A percentile compares a stretch with the other conserved stretches of the same genome.
Conservation (phyloP, 2,797 vertebrate species). For the Syncerus caffer region DNA sequence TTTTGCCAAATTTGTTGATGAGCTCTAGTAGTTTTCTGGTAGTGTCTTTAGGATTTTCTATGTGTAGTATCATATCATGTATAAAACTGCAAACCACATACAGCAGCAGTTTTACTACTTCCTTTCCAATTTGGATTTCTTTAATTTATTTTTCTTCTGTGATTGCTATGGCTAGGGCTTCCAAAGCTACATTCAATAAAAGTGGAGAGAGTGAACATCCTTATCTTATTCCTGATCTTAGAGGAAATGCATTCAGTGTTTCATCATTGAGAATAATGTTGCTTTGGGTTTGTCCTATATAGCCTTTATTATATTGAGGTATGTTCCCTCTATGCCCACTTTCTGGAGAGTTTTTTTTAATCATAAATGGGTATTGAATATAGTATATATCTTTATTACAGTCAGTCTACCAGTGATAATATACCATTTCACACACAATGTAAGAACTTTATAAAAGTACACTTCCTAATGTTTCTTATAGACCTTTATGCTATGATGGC, state of each 20-base stretch:
- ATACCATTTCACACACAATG: neutral
- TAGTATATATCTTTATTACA: neutral
- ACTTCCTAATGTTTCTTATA: neutral
- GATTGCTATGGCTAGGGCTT: neutral
- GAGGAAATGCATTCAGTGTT: neutral
- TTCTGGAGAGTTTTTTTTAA: neutral
- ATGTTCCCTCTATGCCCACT: neutral
- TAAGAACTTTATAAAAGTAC: neutral
- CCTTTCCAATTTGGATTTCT: neutral
- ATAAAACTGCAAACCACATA: neutral
- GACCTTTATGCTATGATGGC: neutral
- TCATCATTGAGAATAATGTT: neutral
- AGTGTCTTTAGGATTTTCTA: neutral
- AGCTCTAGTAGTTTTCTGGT: neutral
- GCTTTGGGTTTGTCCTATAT: neutral
- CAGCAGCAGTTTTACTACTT: neutral
- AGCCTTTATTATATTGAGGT: neutral
- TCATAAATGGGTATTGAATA: neutral
- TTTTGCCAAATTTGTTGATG: neutral
- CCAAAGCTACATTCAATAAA: neutral
- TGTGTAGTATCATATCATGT: neutral
- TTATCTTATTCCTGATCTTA: neutral
- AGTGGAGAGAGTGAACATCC: neutral
- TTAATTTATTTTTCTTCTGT: neutral
- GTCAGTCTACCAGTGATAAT: neutral